Evolutionary conservation across 2,888 invertebrate species (phyloP), one percentile per base, ranked within the genome.

Genomic region (Hofmannophila pseudospretella): DNA sequence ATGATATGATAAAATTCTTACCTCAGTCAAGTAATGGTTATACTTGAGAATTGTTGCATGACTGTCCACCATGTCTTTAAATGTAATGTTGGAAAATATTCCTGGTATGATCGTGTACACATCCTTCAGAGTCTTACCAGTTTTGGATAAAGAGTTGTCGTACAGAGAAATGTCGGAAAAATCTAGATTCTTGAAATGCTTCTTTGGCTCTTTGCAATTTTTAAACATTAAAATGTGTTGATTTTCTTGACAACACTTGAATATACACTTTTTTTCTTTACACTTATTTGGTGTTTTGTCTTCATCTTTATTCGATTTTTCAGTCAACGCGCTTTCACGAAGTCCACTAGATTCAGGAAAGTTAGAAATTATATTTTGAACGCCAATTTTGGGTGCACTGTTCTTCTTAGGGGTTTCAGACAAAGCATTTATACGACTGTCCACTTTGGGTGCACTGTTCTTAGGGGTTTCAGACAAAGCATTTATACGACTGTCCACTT

Each of bases 91-190:
- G 4, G 9, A 9, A 14, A 31, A 16, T 7, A 20, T 9, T n/a
- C 31, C 31, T 7, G 31, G 4, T 7, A 10, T 2, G 2, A 31
- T 4, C 3, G 11, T 31, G 19, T 31, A 19, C 1, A 27, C 26
- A 20, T 37, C 32, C 7, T 9, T 25, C 9, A 26, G 27, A n/a
- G 10, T 12, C 9, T 11, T 32, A 19, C 32, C 36, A 10, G 12
- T 20, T n/a, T 32, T 20, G 8, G 3, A 12, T 1, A 19, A 19
- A 20, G 19, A 10, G 7, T 10, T 31, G 19, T 31, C 16, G 11
- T 31, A 31, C 1, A 31, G 31, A 1, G 31, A 20, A 4, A 31
- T 9, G 10, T 16, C 11, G 5, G 31, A 20, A 10, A 31, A 20
- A 20, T 31, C 31, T 8, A 19, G 10, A 2, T 16, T 31, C 4